Percentiles rank a stretch among this genome's conserved stretches.
These are phyloP conservation scores for Xiphophorus couchianus DNA, from an alignment of 2,113 vertebrate genomes.

Conservation along the genomic window DNA sequence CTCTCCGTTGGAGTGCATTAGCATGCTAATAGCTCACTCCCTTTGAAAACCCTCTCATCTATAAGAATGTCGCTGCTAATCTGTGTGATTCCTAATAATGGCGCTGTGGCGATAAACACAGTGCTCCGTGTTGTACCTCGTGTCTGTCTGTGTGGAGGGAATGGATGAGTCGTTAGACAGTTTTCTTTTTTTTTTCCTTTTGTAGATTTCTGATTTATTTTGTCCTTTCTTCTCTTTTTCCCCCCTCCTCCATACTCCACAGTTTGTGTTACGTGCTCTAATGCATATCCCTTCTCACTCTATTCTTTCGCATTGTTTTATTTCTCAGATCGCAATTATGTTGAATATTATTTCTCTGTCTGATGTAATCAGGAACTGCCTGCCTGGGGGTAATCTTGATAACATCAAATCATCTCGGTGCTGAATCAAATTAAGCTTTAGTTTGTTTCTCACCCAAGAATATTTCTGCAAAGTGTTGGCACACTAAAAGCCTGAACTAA, in stretches of 20 bases:
- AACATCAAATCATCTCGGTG: conserved; percentile 4
- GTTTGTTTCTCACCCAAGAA: conserved; percentile 8
- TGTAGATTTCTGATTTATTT: conserved; percentile 27
- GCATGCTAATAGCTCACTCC: conserved; percentile 71
- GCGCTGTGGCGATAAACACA: conserved; percentile 65
- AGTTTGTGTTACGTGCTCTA: conserved; percentile 4
- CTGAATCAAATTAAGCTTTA: conserved; percentile 10
- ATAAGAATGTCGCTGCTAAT: conserved; percentile 72
- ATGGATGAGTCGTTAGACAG: conserved; percentile 22
- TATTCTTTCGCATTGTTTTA: not conserved
- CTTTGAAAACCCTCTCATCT: conserved; percentile 71
- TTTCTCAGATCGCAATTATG: not conserved
- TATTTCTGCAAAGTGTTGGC: not conserved
- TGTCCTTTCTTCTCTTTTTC: not conserved
- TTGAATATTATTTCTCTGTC: not conserved
- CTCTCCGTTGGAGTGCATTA: conserved; percentile 68
- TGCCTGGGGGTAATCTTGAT: conserved; percentile 2
- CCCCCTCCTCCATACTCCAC: not conserved
- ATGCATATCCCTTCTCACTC: conserved; percentile 12
- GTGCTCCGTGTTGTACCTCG: conserved; percentile 49
- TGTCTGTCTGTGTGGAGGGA: conserved; percentile 34
- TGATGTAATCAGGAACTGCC: conserved; percentile 1
- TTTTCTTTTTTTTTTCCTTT: conserved; percentile 24
- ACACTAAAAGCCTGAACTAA: not conserved
- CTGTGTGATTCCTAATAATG: conserved; percentile 72